Evolutionary conservation across 2,888 invertebrate genomes (phyloP), one percentile per base, ranked within the genome.

Genomic region (Tholera decimalis): DNA sequence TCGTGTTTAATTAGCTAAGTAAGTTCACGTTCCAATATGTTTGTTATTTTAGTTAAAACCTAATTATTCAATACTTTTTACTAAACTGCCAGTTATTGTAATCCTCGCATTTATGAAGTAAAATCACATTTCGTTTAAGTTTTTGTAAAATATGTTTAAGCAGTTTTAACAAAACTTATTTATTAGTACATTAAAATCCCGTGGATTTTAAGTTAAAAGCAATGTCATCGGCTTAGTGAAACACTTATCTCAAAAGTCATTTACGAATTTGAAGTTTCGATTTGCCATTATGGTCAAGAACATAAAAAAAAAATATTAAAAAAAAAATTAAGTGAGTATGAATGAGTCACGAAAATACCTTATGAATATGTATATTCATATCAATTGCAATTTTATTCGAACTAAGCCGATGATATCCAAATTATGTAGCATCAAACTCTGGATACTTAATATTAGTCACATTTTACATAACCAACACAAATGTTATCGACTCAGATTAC

Each of bases 101-200:
- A 88, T 93, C 93, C 93, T 94, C 93, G 94, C 94, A 94, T 94
- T 94, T 91, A 90, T 86, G 79, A 74, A 80, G 47, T 70, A 49
- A 70, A 73, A 79, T 72, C 82, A 83, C 83, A 82, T 77, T 75
- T 83, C 66, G 68, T 80, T 63, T 80, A 79, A 82, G 74, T 68
- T 76, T 79, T 80, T 78, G 76, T 83, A 76, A 81, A 75, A 78
- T 82, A 80, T 72, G 73, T 81, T 72, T 85, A 82, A 83, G 69
- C 74, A 70, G 64, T 59, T 47, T 26, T 65, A 57, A 67, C 53
- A 24, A 57, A 68, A 59, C 62, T 57, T 57, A 59, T 73, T 44
- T 54, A 47, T 24, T 11, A 30, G 30, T 35, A 13, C 41, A 35
- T 54, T 54, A n/a, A 22, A 69, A 30, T 35, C 18, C 22, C 15